Evolutionary conservation across 2,797 vertebrate species (phyloP).

Genomic region (Phataginus tetradactyla): DNA sequence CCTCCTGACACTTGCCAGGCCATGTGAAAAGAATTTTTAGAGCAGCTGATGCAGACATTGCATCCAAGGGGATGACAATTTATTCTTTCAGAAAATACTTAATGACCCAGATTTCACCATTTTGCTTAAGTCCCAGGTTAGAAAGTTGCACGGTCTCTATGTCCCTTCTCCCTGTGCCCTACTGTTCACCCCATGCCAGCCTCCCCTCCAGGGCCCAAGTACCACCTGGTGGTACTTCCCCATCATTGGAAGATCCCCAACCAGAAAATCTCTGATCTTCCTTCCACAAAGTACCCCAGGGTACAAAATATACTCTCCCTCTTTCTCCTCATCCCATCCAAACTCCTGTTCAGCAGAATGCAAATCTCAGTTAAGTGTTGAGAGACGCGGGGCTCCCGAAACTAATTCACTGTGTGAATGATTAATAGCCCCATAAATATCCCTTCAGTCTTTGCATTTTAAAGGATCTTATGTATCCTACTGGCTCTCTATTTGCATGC

Average conservation of each 20-base stretch:
- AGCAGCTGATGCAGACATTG: background rate
- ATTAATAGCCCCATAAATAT: conserved; percentile 8
- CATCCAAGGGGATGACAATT: background rate
- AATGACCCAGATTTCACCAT: background rate
- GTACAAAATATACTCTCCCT: background rate
- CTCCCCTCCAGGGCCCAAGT: background rate
- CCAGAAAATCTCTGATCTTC: background rate
- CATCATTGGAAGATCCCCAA: background rate
- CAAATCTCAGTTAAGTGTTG: background rate
- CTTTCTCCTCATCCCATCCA: background rate
- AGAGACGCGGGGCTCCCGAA: background rate
- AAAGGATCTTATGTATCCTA: background rate
- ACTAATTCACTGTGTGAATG: conserved; percentile 11
- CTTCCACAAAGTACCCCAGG: background rate
- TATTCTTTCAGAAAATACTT: background rate
- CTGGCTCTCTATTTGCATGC: background rate
- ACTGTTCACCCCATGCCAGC: background rate
- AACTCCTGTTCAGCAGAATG: background rate
- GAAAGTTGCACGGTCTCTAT: background rate
- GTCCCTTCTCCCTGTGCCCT: background rate
- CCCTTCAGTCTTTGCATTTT: conserved; percentile 31
- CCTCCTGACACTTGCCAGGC: background rate
- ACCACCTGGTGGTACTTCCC: background rate
- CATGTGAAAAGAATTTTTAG: background rate
- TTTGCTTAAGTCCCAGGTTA: background rate